phyloP scores from a whole-genome alignment of 2,797 vertebrate species.

The Etheostoma perlongum region DNA sequence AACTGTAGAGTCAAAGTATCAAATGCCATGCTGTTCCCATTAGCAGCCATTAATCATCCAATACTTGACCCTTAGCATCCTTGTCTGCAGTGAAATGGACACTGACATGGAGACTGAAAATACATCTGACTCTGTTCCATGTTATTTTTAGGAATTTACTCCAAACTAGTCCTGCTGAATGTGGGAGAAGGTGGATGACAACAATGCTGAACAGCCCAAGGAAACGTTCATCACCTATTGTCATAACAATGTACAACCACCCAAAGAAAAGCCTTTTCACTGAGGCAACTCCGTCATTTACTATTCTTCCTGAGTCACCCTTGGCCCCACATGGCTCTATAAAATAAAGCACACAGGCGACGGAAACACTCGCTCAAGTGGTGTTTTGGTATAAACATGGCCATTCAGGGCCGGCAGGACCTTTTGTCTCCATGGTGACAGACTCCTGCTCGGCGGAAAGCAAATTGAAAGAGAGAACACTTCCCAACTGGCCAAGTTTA shows the following conservation, averaged over 20 bases:
- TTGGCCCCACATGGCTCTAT: slow-evolving; percentile 33
- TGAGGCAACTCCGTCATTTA: slow-evolving; percentile 34
- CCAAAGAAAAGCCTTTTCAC: slow-evolving; percentile 46
- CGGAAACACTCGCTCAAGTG: slow-evolving; percentile 58
- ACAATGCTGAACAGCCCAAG: neutral
- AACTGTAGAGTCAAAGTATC: slow-evolving; percentile 30
- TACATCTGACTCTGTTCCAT: neutral
- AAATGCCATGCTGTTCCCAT: slow-evolving; percentile 35
- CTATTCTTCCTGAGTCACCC: slow-evolving; percentile 28
- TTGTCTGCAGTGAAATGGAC: slow-evolving; percentile 16
- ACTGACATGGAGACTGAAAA: neutral
- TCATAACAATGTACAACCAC: slow-evolving; percentile 36
- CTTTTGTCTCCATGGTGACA: slow-evolving; percentile 68
- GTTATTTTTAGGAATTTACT: neutral
- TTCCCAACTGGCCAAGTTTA: slow-evolving; percentile 59
- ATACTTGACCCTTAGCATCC: slow-evolving; percentile 18
- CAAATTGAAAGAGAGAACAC: slow-evolving; percentile 46
- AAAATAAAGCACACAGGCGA: slow-evolving; percentile 31
- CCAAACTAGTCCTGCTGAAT: slow-evolving; percentile 1
- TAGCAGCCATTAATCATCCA: slow-evolving; percentile 32
- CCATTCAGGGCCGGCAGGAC: slow-evolving; percentile 55
- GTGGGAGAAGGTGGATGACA: neutral
- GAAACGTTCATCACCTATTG: slow-evolving; percentile 26
- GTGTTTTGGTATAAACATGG: slow-evolving; percentile 68
- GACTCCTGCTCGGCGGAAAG: slow-evolving; percentile 57